A percentile compares a stretch with the other conserved stretches of the same genome.
Evolutionary conservation across 2,797 vertebrate genomes (phyloP).

Genomic region (Petrocephalus sullivani): DNA sequence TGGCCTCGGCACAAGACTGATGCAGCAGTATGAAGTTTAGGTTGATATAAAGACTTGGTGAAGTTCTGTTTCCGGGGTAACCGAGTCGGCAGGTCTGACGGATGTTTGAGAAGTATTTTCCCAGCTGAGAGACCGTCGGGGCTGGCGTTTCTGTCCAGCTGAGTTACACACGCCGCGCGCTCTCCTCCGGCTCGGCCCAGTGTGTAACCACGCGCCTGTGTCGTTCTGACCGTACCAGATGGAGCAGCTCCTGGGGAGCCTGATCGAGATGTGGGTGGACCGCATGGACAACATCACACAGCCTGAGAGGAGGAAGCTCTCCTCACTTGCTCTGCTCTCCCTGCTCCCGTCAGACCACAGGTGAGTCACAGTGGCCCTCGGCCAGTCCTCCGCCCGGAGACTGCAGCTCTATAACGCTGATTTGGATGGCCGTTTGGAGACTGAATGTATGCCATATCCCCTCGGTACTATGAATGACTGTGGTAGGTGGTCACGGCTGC

Average conservation of each 20-base stretch:
- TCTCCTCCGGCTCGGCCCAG: not conserved
- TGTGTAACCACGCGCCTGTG: not conserved
- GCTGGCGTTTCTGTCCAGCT: not conserved
- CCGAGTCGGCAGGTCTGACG: not conserved
- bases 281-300: slow-evolving; percentile 98
- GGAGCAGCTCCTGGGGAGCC: slow-evolving; percentile 78
- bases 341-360: slow-evolving; percentile 85
- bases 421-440: not conserved
- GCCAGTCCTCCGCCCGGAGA: not conserved
- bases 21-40: not conserved
- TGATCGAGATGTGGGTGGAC: slow-evolving; percentile 99
- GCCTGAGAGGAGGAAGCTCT: slow-evolving; percentile 93
- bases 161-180: not conserved
- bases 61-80: not conserved
- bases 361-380: slow-evolving; percentile 52
- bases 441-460: not conserved
- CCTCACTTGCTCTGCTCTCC: slow-evolving; percentile 86
- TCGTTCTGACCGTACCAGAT: slow-evolving; percentile 53
- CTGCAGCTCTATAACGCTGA: not conserved
- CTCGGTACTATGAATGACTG: slow-evolving; percentile 5
- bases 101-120: not conserved
- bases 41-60: not conserved
- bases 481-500: slow-evolving; percentile 1
- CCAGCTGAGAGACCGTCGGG: not conserved
- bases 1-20: not conserved